These are phyloP conservation scores for Amia ocellicauda DNA, from an alignment of 2,113 vertebrate genomes.

Conservation along the genomic window DNA sequence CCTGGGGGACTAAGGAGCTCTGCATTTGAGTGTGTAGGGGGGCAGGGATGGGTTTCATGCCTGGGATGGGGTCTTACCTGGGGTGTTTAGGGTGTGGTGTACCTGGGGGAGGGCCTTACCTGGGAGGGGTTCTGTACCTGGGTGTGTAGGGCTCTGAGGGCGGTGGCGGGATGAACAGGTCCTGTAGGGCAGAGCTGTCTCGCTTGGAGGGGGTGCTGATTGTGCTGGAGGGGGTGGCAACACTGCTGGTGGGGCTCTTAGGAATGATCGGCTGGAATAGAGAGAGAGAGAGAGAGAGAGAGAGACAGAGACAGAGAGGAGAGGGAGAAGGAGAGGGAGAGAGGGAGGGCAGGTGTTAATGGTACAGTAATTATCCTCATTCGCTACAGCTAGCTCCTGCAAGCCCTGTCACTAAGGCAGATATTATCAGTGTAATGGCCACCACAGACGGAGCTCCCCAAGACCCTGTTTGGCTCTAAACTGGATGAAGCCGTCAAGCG, in stretches of 20 bases:
- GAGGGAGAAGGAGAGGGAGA: slow-evolving; percentile 13
- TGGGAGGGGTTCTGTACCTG: slow-evolving; percentile 68
- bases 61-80: too few relatives aligned
- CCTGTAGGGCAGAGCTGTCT: slow-evolving; percentile 92
- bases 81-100: too few relatives aligned
- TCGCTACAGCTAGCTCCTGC: neutral
- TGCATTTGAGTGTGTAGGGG: neutral
- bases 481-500: too few relatives aligned
- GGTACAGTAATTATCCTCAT: slow-evolving; percentile 14
- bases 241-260: slow-evolving; percentile 91
- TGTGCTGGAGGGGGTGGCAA: slow-evolving; percentile 92
- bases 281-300: too few relatives aligned
- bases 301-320: slow-evolving; percentile 35
- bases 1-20: too few relatives aligned
- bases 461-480: too few relatives aligned
- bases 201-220: slow-evolving; percentile 94
- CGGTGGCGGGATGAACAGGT: slow-evolving; percentile 94
- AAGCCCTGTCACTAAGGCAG: too few relatives aligned
- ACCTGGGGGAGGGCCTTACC: too few relatives aligned
- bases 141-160: slow-evolving; percentile 91
- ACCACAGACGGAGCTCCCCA: too few relatives aligned
- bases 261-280: slow-evolving; percentile 86
- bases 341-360: slow-evolving; percentile 7
- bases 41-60: neutral
- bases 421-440: too few relatives aligned